A percentile compares a stretch with the other conserved stretches of the same genome.
These are phyloP conservation scores for Drosophila lacicola DNA, from an alignment of 2,888 invertebrate species.

Conservation along the genomic window DNA sequence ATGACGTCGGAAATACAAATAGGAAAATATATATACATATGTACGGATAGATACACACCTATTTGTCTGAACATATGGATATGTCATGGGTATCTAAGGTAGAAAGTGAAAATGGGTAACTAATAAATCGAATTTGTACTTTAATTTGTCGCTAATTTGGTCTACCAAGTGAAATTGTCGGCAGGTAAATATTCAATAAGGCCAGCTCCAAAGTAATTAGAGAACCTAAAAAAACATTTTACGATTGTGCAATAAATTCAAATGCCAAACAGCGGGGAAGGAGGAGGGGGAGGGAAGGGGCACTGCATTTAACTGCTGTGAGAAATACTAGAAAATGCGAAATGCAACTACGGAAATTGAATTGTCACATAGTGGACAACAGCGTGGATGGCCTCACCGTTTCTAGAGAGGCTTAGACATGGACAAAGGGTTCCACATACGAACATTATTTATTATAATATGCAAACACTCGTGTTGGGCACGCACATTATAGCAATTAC, in stretches of 20 bases:
- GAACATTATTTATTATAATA: conserved; percentile 51
- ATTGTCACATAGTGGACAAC: conserved; percentile 34
- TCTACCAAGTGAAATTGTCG: conserved; percentile 11
- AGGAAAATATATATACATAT: conserved; percentile 28
- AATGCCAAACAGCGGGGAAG: background rate
- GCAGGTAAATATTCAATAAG: conserved; percentile 22
- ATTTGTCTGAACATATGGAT: background rate
- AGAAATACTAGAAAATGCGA: conserved; percentile 32
- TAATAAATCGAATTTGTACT: conserved; percentile 22
- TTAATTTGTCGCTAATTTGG: conserved; percentile 28
- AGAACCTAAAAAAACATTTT: conserved; percentile 15
- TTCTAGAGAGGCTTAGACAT: conserved; percentile 41
- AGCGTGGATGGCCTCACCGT: conserved; percentile 34
- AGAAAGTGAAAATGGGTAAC: conserved; percentile 45
- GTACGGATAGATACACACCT: conserved; percentile 25
- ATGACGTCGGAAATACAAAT: conserved; percentile 68
- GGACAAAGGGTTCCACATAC: conserved; percentile 31
- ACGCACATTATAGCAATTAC: conserved; percentile 72
- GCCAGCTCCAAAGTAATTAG: conserved; percentile 31
- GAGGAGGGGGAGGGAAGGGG: background rate
- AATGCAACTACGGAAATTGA: conserved; percentile 52
- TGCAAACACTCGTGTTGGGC: conserved; percentile 53
- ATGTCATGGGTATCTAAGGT: conserved; percentile 20
- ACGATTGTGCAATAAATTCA: conserved; percentile 34
- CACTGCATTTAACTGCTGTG: conserved; percentile 13